Conservation (phyloP, 2,797 vertebrate species). For the Gallinago nigripennis region DNA sequence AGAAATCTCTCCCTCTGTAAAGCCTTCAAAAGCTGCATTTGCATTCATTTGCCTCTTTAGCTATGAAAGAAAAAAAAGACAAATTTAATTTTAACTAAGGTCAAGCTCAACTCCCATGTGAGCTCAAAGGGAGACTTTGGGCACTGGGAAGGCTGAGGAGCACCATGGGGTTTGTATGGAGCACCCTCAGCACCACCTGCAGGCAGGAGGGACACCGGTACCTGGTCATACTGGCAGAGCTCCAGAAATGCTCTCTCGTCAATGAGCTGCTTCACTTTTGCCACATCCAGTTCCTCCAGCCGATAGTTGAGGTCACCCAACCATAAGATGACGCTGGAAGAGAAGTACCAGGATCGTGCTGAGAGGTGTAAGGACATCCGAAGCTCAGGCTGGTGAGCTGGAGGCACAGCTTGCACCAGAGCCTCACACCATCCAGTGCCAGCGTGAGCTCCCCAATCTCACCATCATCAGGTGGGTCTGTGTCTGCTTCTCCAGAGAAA, state of each 20-base stretch:
- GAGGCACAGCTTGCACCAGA: background rate
- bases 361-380: background rate
- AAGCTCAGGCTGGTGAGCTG: background rate
- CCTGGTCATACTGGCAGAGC: constrained; percentile 90
- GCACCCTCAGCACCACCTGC: background rate
- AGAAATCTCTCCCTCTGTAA: constrained; percentile 89
- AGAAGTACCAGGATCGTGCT: constrained; percentile 11
- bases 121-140: background rate
- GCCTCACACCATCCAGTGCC: background rate
- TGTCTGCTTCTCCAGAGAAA: background rate
- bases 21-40: constrained; percentile 89
- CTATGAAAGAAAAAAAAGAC: constrained; percentile 59
- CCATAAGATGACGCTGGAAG: constrained; percentile 90
- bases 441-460: background rate
- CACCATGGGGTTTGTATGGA: fast-evolving
- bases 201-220: constrained; percentile 41
- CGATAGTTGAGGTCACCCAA: constrained; percentile 97
- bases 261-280: constrained; percentile 89
- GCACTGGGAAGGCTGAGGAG: background rate
- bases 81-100: background rate
- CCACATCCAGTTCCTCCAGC: constrained; percentile 88
- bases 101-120: background rate
- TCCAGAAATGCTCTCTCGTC: constrained; percentile 86
- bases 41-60: constrained; percentile 90
- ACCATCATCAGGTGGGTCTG: background rate